phyloP scores from a whole-genome alignment of 2,888 invertebrate species.

The Erebia ligea region DNA sequence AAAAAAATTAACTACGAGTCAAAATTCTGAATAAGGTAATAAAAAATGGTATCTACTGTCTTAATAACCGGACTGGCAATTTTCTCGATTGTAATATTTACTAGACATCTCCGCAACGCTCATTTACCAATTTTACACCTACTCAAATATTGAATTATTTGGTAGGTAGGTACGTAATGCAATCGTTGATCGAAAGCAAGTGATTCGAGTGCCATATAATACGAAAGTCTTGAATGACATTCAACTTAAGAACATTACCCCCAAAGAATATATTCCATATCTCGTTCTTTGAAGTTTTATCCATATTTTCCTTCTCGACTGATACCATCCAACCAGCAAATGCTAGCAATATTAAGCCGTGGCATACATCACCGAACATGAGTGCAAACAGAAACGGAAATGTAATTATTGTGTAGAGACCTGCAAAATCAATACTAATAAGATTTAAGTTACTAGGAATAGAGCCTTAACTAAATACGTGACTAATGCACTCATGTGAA shows the following conservation, averaged over 20 bases:
- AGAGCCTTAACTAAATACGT: too few relatives aligned
- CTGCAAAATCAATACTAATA: slow-evolving; percentile 69
- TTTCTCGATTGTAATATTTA: too few relatives aligned
- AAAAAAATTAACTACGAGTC: too few relatives aligned
- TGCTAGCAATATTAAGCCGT: slow-evolving; percentile 89
- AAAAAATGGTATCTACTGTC: too few relatives aligned
- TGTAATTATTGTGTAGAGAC: slow-evolving; percentile 92
- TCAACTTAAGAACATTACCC: slow-evolving; percentile 48
- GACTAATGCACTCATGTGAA: too few relatives aligned
- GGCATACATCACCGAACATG: slow-evolving; percentile 97
- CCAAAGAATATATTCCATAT: slow-evolving; percentile 98
- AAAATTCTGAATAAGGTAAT: too few relatives aligned
- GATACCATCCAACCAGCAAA: slow-evolving; percentile 90
- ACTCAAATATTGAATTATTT: too few relatives aligned
- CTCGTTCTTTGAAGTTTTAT: slow-evolving; percentile 86
- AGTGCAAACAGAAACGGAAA: slow-evolving; percentile 97
- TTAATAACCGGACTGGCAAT: too few relatives aligned
- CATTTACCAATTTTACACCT: too few relatives aligned
- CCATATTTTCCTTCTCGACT: slow-evolving; percentile 87
- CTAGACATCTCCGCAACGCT: too few relatives aligned
- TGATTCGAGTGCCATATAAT: background rate
- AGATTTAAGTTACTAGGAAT: background rate
- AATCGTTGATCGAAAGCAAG: too few relatives aligned
- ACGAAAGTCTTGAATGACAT: background rate
- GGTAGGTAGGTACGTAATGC: too few relatives aligned